A percentile compares a stretch with the other conserved stretches of the same genome.
phyloP scores from a whole-genome alignment of 2,113 vertebrate species.

The Rhinoptilus africanus region DNA sequence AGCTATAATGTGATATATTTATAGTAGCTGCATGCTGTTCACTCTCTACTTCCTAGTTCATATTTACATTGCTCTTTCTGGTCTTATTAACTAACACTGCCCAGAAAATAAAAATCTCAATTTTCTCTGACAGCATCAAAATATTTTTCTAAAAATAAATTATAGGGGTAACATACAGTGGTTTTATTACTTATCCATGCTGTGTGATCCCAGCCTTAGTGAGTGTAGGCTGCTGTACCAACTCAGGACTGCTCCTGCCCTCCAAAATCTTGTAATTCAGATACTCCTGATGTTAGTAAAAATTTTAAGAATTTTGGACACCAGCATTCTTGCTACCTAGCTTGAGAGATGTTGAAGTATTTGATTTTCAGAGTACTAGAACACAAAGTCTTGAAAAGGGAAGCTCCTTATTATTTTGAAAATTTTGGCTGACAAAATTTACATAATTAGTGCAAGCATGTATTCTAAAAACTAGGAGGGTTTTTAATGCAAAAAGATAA shows the following conservation, averaged over 20 bases:
- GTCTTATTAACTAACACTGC: background rate
- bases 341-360: background rate
- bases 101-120: background rate
- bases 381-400: background rate
- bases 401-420: background rate
- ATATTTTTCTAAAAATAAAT: background rate
- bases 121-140: background rate
- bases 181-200: background rate
- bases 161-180: background rate
- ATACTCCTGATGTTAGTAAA: background rate
- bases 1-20: background rate
- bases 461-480: background rate
- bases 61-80: background rate
- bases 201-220: background rate
- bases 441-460: background rate
- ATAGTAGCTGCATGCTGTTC: background rate
- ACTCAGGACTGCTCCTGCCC: background rate
- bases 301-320: background rate
- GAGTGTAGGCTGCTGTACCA: background rate
- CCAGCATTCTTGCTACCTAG: background rate
- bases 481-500: background rate
- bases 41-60: background rate
- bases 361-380: background rate
- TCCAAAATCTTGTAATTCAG: background rate
- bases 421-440: background rate